Conservation (phyloP, 2,888 invertebrate genomes). For the Volucella bombylans region DNA sequence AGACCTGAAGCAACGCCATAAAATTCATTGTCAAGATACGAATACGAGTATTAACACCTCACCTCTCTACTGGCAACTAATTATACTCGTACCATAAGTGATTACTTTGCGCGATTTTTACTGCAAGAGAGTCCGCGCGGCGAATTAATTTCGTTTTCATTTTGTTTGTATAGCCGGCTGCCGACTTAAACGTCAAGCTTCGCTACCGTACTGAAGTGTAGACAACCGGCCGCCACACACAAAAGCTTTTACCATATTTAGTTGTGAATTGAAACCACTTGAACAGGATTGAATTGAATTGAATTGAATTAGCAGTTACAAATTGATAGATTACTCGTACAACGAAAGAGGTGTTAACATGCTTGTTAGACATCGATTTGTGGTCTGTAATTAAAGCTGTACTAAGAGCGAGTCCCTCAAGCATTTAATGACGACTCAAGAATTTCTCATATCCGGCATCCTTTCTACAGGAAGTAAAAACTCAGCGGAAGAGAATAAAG, state of each 20-base stretch:
- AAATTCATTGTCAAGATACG: slow-evolving; percentile 29
- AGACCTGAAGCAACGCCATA: slow-evolving; percentile 11
- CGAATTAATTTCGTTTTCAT: no score
- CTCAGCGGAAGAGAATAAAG: slow-evolving; percentile 37
- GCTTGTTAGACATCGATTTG: not conserved
- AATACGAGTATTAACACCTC: not conserved
- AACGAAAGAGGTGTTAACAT: not conserved
- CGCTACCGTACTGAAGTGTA: not conserved
- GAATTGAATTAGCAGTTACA: no score
- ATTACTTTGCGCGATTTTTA: not conserved
- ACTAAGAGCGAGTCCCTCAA: not conserved
- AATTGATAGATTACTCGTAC: no score
- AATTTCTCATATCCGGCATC: slow-evolving; percentile 48
- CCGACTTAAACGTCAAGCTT: slow-evolving; percentile 6
- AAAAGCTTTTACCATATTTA: slow-evolving; percentile 29
- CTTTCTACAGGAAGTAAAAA: slow-evolving; percentile 54
- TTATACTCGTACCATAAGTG: not conserved
- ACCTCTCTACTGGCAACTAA: slow-evolving; percentile 18
- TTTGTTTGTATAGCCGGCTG: no score
- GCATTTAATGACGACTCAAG: slow-evolving; percentile 4
- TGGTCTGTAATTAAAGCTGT: slow-evolving; percentile 25
- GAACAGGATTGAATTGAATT: slow-evolving; percentile 18
- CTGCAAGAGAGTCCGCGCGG: not conserved
- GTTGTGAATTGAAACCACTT: not conserved
- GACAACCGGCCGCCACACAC: slow-evolving; percentile 39